These are phyloP conservation scores for Mola mola DNA, from an alignment of 2,113 vertebrate genomes.

Conservation along the genomic window DNA sequence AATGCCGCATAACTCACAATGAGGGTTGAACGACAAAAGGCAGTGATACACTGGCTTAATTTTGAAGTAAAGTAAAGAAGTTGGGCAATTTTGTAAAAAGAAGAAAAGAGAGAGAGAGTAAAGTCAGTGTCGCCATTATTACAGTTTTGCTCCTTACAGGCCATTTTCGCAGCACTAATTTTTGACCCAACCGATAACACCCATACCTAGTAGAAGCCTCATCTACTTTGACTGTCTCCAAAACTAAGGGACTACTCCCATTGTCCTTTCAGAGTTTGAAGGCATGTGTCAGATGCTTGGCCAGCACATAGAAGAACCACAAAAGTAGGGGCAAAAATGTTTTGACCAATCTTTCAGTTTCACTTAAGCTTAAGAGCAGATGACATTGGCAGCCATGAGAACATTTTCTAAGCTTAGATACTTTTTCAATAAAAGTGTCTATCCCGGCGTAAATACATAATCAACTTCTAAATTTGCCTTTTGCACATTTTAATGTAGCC, in stretches of 20 bases:
- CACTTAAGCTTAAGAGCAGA: too few relatives aligned
- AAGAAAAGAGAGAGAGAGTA: conserved; percentile 36
- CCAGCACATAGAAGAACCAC: too few relatives aligned
- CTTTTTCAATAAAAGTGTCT: too few relatives aligned
- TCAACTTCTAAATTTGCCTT: too few relatives aligned
- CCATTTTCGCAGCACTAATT: conserved; percentile 50
- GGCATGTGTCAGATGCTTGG: too few relatives aligned
- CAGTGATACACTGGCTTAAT: conserved; percentile 70
- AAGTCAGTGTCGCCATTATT: conserved; percentile 55
- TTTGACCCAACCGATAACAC: conserved; percentile 49
- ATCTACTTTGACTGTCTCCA: conserved; percentile 11
- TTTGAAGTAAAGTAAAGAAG: conserved; percentile 29
- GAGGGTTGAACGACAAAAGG: conserved; percentile 53
- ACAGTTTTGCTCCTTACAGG: conserved; percentile 46
- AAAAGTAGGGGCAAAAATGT: too few relatives aligned
- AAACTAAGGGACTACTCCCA: neutral
- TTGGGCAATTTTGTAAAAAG: neutral
- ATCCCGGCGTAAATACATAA: too few relatives aligned
- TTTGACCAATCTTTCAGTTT: too few relatives aligned
- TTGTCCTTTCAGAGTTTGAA: neutral
- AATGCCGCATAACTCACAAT: conserved; percentile 59
- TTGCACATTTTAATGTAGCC: too few relatives aligned
- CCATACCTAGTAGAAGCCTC: conserved; percentile 46
- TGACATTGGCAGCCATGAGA: too few relatives aligned
- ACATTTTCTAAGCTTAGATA: too few relatives aligned